Evolutionary conservation across 2,797 vertebrate species (phyloP).

Genomic region (Pangasius krempfi): DNA sequence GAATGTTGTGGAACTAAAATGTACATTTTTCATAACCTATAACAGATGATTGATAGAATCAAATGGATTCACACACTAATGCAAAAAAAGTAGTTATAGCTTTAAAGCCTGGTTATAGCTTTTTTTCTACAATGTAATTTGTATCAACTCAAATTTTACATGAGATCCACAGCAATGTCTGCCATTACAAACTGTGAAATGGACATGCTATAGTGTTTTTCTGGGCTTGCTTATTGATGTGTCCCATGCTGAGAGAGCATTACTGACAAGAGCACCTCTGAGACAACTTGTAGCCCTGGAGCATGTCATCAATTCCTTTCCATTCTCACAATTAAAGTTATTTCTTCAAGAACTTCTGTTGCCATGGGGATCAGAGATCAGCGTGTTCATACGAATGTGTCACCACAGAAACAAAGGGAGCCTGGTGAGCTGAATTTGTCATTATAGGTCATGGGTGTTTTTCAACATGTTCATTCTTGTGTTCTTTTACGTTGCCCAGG

Average conservation of each 20-base stretch:
- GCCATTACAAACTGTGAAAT: not conserved
- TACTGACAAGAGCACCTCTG: constrained; percentile 37
- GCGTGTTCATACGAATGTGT: constrained; percentile 28
- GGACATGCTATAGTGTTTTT: not conserved
- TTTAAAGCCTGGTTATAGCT: no score
- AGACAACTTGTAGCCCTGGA: constrained; percentile 32
- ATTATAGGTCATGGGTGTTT: constrained; percentile 11
- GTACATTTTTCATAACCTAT: not conserved
- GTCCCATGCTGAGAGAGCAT: constrained; percentile 21
- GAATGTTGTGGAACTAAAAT: not conserved
- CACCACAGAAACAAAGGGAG: constrained; percentile 40
- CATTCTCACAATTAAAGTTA: constrained; percentile 54
- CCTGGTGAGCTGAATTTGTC: constrained; percentile 27
- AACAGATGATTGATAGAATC: not conserved
- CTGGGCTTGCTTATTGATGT: constrained; percentile 1
- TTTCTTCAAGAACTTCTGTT: constrained; percentile 55
- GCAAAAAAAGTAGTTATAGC: not conserved
- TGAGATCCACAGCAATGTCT: not conserved
- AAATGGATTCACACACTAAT: not conserved
- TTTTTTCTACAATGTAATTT: not conserved
- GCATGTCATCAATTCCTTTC: constrained; percentile 37
- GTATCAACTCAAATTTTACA: not conserved
- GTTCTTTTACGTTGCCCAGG: not conserved
- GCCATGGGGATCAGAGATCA: constrained; percentile 57
- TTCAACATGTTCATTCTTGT: not conserved